Evolutionary conservation across 2,113 vertebrate species (phyloP), one percentile per base, ranked within the genome.

Genomic region (Poicephalus gulielmi): DNA sequence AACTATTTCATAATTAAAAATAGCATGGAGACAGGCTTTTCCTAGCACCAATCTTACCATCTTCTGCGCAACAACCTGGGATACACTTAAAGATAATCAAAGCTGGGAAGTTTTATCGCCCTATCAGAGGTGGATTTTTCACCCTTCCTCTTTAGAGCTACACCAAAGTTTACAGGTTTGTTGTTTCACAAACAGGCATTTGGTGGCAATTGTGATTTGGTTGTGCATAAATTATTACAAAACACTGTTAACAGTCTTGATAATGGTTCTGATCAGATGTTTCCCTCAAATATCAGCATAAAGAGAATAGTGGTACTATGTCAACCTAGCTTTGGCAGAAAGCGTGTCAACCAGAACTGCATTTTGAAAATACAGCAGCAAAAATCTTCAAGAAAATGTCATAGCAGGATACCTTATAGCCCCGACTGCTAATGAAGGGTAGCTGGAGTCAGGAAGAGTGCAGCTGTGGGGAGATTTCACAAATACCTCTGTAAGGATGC

Each of bases 261-360:
- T 78, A 68, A 16, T 17, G 43, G 13, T 63, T 81, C 73, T 75
- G 50, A 13, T 44, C 22, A 44, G 64, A 39, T 17, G 10, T 49
- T 67, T 94, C 39, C n/a, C 63, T 62, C 59, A 47, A 37, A 23
- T 28, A 33, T 0, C 64, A 53, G 46, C 28, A 17, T 4, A 2
- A 49, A n/a, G 49, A 47, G 44, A 74, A 7, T 12, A 39, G 46
- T 1, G 31, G 19, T 6, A 7, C 46, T 12, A 13, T 2, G 35
- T 3, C 43, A 30, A 3, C 17, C 41, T 15, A 7, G 3, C n/a
- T 70, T 13, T 52, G 49, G 23, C 39, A 69, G 30, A 20, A 49
- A 49, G 15, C 0, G 2, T 3, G 18, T 6, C 49, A 62, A 1
- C 33, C 37, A 59, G 69, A 84, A n/a, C 0, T 2, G 18, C 37